phyloP scores from a whole-genome alignment of 2,888 invertebrate genomes.

The Quadroppia sp. region DNA sequence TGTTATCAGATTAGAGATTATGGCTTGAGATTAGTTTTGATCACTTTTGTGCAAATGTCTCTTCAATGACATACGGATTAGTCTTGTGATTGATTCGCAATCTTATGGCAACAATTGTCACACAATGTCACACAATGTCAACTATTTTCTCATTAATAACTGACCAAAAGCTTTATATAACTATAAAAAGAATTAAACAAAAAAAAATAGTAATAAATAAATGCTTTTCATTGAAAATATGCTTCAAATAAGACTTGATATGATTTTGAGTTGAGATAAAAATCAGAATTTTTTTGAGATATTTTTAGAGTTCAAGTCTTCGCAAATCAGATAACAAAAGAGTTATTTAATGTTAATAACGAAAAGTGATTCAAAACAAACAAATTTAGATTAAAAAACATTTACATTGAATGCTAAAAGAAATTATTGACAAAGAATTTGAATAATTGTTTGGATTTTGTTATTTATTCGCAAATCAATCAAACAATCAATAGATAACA shows the following conservation, averaged over 20 bases:
- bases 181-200: background rate
- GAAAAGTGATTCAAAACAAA: background rate
- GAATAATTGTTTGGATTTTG: background rate
- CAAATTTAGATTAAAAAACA: background rate
- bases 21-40: background rate
- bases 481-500: conserved; percentile 13
- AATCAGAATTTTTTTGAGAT: too few relatives aligned
- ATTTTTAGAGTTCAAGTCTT: background rate
- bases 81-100: too few relatives aligned
- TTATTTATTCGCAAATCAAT: conserved; percentile 13
- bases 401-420: too few relatives aligned
- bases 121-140: background rate
- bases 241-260: too few relatives aligned
- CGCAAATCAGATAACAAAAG: background rate
- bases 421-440: too few relatives aligned
- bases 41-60: background rate
- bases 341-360: background rate
- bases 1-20: background rate
- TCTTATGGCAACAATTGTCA: background rate
- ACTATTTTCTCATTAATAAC: background rate
- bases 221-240: too few relatives aligned
- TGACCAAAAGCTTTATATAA: background rate
- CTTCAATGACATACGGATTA: too few relatives aligned
- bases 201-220: too few relatives aligned
- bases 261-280: too few relatives aligned